These are phyloP conservation scores for Drosophila novamexicana DNA, from an alignment of 1,140 invertebrate species.

Conservation along the genomic window DNA sequence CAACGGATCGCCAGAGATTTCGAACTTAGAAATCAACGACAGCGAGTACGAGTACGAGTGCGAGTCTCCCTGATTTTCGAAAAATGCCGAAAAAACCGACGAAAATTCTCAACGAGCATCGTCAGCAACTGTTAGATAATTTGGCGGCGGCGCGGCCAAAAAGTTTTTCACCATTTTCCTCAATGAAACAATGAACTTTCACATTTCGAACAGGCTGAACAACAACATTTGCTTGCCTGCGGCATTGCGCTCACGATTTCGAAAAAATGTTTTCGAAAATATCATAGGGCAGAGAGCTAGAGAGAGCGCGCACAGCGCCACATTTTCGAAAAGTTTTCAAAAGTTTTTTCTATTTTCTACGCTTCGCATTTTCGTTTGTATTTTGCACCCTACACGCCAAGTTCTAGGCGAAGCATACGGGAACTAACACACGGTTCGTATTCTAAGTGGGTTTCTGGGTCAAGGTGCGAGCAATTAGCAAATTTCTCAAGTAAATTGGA, in stretches of 20 bases:
- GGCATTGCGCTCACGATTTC: slow-evolving; percentile 36
- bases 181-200: slow-evolving; percentile 84
- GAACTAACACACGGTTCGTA: slow-evolving; percentile 24
- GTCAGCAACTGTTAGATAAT: slow-evolving; percentile 71
- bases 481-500: slow-evolving; percentile 9
- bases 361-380: slow-evolving; percentile 26
- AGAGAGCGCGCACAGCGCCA: neutral
- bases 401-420: slow-evolving; percentile 33
- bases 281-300: slow-evolving; percentile 24
- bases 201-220: slow-evolving; percentile 58
- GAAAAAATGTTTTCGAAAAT: slow-evolving; percentile 68
- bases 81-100: slow-evolving; percentile 34
- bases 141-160: slow-evolving; percentile 53
- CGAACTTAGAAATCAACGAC: slow-evolving; percentile 37
- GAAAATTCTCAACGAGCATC: slow-evolving; percentile 47
- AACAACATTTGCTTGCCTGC: slow-evolving; percentile 25
- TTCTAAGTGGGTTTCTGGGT: slow-evolving; percentile 69
- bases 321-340: slow-evolving; percentile 57
- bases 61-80: slow-evolving; percentile 11
- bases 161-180: slow-evolving; percentile 75
- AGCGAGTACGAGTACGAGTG: neutral
- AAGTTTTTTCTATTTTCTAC: slow-evolving; percentile 51
- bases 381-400: slow-evolving; percentile 59
- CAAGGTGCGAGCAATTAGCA: slow-evolving; percentile 58
- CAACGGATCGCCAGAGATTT: slow-evolving; percentile 38